Conservation (phyloP, 53 echinoderm and acorn worm species). For the Stichopus horrens region DNA sequence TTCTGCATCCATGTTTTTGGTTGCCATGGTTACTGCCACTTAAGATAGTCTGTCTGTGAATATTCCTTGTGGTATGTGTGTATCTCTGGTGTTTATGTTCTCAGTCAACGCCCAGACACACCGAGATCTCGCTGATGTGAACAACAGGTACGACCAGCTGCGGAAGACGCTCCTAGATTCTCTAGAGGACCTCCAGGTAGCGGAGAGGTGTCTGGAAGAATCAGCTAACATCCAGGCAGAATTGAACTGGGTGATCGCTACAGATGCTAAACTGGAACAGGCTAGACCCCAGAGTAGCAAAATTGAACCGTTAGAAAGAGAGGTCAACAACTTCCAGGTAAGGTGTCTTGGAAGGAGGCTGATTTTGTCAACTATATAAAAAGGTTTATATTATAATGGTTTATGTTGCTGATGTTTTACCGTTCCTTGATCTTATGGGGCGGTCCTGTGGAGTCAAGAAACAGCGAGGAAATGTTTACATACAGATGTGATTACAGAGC, state of each 20-base stretch:
- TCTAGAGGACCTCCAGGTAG: constrained; percentile 84
- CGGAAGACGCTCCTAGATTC: constrained; percentile 65
- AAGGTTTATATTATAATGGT: neutral
- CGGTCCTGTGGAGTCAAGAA: too few species aligned
- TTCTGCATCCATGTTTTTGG: too few species aligned
- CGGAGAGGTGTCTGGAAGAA: constrained; percentile 85
- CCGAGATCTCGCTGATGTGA: constrained; percentile 79
- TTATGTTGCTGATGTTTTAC: too few species aligned
- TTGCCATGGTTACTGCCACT: too few species aligned
- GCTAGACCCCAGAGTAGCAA: constrained; percentile 66
- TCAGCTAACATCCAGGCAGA: constrained; percentile 69
- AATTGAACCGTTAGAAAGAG: constrained; percentile 80
- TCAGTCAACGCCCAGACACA: constrained; percentile 74
- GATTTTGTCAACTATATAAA: neutral
- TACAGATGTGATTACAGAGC: too few species aligned
- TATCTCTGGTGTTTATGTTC: too few species aligned
- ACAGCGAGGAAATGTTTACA: too few species aligned
- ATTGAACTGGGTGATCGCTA: constrained; percentile 74
- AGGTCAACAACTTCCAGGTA: constrained; percentile 83
- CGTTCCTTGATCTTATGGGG: too few species aligned
- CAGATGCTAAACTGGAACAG: constrained; percentile 70
- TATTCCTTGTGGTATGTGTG: too few species aligned
- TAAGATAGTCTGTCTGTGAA: too few species aligned
- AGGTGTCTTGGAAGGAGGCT: neutral
- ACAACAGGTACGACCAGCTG: constrained; percentile 77